A percentile compares a stretch with the other conserved stretches of the same genome.
Evolutionary conservation across 2,113 vertebrate species (phyloP).

Genomic region (Albula goreensis): DNA sequence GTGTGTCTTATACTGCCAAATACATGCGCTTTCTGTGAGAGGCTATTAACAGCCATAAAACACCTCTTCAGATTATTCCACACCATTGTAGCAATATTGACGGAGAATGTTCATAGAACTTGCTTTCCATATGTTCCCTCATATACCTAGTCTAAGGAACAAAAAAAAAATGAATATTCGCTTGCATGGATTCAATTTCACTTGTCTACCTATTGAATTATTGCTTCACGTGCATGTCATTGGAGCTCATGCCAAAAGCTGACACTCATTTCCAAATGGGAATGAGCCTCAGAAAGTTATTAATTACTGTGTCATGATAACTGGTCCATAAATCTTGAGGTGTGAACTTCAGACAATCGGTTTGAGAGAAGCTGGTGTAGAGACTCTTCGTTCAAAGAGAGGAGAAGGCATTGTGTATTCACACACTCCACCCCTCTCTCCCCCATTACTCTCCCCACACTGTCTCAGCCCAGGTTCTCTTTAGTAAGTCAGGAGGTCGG

Average conservation of each 20-base stretch:
- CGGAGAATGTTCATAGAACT: background rate
- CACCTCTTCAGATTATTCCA: background rate
- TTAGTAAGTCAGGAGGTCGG: conserved; percentile 46
- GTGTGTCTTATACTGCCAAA: background rate
- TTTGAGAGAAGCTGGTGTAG: background rate
- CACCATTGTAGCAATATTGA: background rate
- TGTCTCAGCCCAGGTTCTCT: conserved; percentile 44
- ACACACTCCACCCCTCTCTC: conserved; percentile 24
- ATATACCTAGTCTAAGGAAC: background rate
- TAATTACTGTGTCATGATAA: conserved; percentile 45
- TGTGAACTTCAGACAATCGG: conserved; percentile 13
- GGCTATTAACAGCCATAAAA: conserved; percentile 2
- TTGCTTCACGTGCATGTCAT: background rate
- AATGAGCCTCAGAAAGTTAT: conserved; percentile 53
- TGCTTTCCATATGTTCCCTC: background rate
- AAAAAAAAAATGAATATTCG: background rate
- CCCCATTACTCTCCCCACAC: conserved; percentile 55
- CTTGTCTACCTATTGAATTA: background rate
- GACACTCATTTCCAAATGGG: conserved; percentile 31
- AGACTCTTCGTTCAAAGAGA: background rate
- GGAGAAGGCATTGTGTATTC: background rate
- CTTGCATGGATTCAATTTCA: background rate
- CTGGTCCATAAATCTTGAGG: conserved; percentile 51
- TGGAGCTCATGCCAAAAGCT: conserved; percentile 40
- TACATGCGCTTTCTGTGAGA: background rate